Evolutionary conservation across 2,888 invertebrate genomes (phyloP).

Genomic region (Microctonus aethiopoides): DNA sequence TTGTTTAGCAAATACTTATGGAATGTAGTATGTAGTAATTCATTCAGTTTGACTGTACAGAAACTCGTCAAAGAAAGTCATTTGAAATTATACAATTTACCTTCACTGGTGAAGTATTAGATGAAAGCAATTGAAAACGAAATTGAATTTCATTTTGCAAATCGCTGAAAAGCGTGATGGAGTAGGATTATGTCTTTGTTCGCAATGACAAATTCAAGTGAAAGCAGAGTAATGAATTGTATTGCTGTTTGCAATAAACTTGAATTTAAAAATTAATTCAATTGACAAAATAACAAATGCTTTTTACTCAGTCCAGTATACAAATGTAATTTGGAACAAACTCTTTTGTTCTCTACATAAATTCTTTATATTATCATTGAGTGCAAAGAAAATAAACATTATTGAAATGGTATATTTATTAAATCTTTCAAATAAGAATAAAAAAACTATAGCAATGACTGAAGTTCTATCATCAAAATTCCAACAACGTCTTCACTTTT

Average conservation of each 20-base stretch:
- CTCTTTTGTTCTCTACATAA: no score
- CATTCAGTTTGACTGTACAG: background rate
- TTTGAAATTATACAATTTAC: conserved; percentile 16
- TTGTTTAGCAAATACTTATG: background rate
- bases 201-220: conserved; percentile 7
- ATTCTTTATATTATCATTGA: no score
- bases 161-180: conserved; percentile 12
- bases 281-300: background rate
- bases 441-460: background rate
- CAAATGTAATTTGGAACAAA: no score
- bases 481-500: background rate
- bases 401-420: no score
- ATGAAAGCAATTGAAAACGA: conserved; percentile 5
- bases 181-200: conserved; percentile 9
- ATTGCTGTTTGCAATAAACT: conserved; percentile 11
- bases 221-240: conserved; percentile 26
- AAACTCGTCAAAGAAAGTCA: conserved; percentile 4
- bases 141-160: conserved; percentile 12
- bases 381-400: no score
- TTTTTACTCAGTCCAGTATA: background rate
- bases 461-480: background rate
- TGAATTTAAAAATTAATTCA: background rate
- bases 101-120: background rate
- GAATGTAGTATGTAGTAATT: background rate
- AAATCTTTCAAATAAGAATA: background rate